Evolutionary conservation across 2,888 invertebrate genomes (phyloP).

Genomic region (Dermolepida albohirtum): DNA sequence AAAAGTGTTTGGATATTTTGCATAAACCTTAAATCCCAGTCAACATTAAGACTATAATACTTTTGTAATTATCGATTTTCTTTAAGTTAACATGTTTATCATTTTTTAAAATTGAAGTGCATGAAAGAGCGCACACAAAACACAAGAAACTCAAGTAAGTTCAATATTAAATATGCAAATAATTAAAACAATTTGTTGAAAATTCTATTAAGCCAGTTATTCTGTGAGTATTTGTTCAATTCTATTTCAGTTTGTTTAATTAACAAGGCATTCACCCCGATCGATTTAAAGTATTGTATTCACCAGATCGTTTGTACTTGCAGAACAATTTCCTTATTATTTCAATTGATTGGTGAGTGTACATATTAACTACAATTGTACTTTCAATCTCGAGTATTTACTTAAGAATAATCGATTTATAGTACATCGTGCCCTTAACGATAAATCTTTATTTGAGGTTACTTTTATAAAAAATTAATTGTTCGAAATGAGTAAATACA

Average conservation of each 20-base stretch:
- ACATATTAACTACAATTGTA: constrained; percentile 11
- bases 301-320: not conserved
- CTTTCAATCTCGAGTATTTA: constrained; percentile 11
- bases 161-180: not conserved
- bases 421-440: no score
- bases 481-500: no score
- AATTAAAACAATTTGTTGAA: not conserved
- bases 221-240: not conserved
- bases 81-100: no score
- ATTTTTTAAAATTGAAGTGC: no score
- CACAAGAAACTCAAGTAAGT: no score
- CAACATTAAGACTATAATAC: no score
- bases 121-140: no score
- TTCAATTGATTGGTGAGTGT: not conserved
- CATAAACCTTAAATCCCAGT: no score
- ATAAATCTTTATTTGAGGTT: no score
- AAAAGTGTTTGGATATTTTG: no score
- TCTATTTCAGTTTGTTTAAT: constrained; percentile 17
- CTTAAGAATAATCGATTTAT: not conserved
- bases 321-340: constrained; percentile 9
- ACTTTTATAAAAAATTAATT: no score
- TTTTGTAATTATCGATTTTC: no score
- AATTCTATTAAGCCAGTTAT: not conserved
- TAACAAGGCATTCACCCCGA: constrained; percentile 16
- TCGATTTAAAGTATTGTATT: constrained; percentile 5